A percentile compares a stretch with the other conserved stretches of the same genome.
These are phyloP conservation scores for Prionchulus punctatus DNA, from an alignment of 2,888 invertebrate species.

Conservation along the genomic window DNA sequence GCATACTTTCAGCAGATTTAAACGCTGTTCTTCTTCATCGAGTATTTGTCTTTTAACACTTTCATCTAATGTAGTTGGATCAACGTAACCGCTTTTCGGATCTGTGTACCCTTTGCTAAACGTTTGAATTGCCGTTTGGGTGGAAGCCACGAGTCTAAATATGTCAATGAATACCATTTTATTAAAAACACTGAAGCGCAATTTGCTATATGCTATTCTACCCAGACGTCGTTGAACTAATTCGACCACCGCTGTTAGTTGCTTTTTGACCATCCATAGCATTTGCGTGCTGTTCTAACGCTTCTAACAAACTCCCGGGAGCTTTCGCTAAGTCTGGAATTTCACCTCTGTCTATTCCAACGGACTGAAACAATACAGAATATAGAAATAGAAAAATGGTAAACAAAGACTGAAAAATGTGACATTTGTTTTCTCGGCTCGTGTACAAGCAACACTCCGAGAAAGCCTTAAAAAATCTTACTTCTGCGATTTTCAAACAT, in stretches of 20 bases:
- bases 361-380: conserved; percentile 52
- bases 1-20: conserved; percentile 79
- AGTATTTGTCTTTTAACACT: conserved; percentile 64
- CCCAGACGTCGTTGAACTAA: conserved; percentile 1
- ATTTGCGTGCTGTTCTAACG: conserved; percentile 83
- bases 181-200: not conserved
- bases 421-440: not conserved
- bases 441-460: not conserved
- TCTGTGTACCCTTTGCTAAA: too few relatives aligned
- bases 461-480: too few relatives aligned
- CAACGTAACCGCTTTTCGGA: not conserved
- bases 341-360: conserved; percentile 94
- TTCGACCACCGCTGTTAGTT: conserved; percentile 14
- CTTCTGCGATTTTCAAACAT: conserved; percentile 63
- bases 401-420: not conserved
- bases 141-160: not conserved
- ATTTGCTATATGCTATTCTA: not conserved
- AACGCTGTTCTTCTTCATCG: conserved; percentile 86
- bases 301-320: conserved; percentile 86
- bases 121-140: not conserved
- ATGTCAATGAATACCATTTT: not conserved
- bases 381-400: not conserved
- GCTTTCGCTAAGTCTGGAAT: conserved; percentile 96
- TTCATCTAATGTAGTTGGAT: conserved; percentile 52
- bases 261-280: conserved; percentile 74